phyloP scores from a whole-genome alignment of 2,113 vertebrate species.

The Oceanites oceanicus region DNA sequence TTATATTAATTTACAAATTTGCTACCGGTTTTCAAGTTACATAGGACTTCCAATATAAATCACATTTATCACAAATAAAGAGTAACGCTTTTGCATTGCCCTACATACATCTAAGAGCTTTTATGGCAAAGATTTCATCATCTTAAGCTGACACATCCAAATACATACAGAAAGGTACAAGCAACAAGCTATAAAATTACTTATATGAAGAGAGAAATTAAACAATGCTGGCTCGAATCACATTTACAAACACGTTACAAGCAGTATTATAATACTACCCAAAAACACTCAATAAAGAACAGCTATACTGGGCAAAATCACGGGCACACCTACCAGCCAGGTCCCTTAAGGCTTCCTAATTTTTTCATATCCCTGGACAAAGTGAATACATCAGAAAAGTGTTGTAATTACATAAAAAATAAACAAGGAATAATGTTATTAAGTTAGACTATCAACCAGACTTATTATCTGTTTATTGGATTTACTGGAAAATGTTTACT shows the following conservation, averaged over 20 bases:
- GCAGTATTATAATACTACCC: background rate
- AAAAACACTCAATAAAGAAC: background rate
- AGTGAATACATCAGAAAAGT: background rate
- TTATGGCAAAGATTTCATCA: background rate
- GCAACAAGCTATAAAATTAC: background rate
- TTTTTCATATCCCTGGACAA: background rate
- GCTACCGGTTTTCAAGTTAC: background rate
- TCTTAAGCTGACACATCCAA: background rate
- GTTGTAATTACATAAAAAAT: background rate
- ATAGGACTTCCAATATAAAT: background rate
- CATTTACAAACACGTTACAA: background rate
- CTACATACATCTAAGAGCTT: background rate
- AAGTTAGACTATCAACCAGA: background rate
- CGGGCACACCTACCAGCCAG: background rate
- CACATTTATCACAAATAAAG: background rate
- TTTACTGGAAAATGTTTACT: background rate
- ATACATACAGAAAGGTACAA: background rate
- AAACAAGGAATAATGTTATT: background rate
- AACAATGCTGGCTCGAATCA: background rate
- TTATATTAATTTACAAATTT: background rate
- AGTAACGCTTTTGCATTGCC: background rate
- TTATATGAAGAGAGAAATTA: background rate
- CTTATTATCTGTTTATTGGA: background rate
- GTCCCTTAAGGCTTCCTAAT: background rate
- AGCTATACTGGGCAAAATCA: background rate